Evolutionary conservation across 2,797 vertebrate species (phyloP).

Genomic region (Epinephelus coioides): DNA sequence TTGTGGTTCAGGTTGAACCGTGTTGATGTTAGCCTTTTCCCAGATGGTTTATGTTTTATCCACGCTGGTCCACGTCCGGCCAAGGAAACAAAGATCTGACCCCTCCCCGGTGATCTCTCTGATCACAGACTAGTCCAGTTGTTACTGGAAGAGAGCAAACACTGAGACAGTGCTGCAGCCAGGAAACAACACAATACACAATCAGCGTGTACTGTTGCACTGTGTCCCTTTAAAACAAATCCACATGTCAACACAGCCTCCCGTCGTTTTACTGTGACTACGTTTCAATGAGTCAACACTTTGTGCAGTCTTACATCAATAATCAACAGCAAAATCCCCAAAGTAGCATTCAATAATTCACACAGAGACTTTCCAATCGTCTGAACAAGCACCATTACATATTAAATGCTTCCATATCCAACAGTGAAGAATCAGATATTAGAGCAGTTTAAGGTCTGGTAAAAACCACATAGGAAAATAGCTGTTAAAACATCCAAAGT

Average conservation of each 20-base stretch:
- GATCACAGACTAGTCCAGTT: constrained; percentile 56
- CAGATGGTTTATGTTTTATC: constrained; percentile 69
- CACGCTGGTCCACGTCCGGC: constrained; percentile 30
- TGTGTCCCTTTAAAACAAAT: constrained; percentile 26
- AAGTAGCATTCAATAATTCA: too few species aligned
- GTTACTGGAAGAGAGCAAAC: constrained; percentile 51
- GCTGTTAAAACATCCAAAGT: constrained; percentile 6
- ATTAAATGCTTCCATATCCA: too few species aligned
- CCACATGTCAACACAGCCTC: constrained; percentile 18
- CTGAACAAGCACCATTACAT: too few species aligned
- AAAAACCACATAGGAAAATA: too few species aligned
- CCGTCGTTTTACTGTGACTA: too few species aligned
- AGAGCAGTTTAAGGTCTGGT: too few species aligned
- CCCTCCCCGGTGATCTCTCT: constrained; percentile 45
- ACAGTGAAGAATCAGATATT: too few species aligned
- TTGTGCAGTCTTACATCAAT: too few species aligned
- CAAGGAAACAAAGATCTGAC: constrained; percentile 57
- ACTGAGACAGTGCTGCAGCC: constrained; percentile 6
- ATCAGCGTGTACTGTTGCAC: constrained; percentile 24
- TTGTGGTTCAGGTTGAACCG: constrained; percentile 40
- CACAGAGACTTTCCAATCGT: too few species aligned
- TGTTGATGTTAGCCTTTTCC: constrained; percentile 42
- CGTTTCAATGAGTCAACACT: too few species aligned
- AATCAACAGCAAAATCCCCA: too few species aligned
- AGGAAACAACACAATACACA: constrained; percentile 20